These are phyloP conservation scores for Ostrea edulis DNA, from an alignment of 1,140 invertebrate genomes.

Conservation along the genomic window DNA sequence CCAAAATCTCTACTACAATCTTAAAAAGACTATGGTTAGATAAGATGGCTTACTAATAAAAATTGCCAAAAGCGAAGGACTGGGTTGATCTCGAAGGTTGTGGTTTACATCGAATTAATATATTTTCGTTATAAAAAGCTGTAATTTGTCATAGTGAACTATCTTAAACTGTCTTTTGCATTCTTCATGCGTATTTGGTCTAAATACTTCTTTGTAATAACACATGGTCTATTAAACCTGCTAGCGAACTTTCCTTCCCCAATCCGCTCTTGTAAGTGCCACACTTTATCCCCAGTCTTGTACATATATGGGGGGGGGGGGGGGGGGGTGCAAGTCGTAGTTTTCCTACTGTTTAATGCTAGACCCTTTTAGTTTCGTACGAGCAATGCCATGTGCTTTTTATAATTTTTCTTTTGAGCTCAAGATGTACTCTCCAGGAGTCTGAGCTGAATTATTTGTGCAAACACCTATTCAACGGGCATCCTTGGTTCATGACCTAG, in stretches of 20 bases:
- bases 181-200: not conserved
- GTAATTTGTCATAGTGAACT: constrained; percentile 18
- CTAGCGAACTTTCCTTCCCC: not conserved
- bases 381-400: not conserved
- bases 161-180: constrained; percentile 5
- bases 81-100: not conserved
- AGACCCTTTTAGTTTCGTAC: not conserved
- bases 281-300: constrained; percentile 2
- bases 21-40: too few species aligned
- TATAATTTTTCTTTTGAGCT: not conserved
- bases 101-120: not conserved
- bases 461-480: not conserved
- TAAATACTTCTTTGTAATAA: constrained; percentile 10
- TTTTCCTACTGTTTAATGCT: not conserved
- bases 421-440: not conserved
- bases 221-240: not conserved
- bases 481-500: not conserved
- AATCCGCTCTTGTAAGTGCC: not conserved
- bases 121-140: not conserved
- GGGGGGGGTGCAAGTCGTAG: not conserved
- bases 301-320: not conserved
- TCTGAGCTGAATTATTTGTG: not conserved
- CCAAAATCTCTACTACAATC: too few species aligned
- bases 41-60: too few species aligned
- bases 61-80: not conserved